These are phyloP conservation scores for Coptodon rendalli DNA, from an alignment of 2,113 vertebrate genomes.

Conservation along the genomic window DNA sequence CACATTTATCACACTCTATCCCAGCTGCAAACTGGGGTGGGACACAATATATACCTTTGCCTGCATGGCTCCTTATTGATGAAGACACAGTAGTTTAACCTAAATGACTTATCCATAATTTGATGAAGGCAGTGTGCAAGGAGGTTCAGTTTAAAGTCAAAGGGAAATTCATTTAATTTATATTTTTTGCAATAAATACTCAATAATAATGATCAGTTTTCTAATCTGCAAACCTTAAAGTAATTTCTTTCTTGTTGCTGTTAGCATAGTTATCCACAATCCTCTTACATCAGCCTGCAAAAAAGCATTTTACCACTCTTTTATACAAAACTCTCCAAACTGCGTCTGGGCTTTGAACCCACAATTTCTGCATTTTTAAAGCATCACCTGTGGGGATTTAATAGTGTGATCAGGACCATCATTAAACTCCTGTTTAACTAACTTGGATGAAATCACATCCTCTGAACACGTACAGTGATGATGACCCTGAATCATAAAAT, in stretches of 20 bases:
- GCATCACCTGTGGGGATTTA: not conserved
- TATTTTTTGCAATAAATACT: not conserved
- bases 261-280: not conserved
- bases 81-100: not conserved
- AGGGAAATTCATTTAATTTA: not conserved
- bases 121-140: not conserved
- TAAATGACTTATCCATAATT: not conserved
- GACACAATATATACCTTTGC: not conserved
- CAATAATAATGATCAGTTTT: not conserved
- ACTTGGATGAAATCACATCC: not conserved
- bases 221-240: not conserved
- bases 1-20: not conserved
- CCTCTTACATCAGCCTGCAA: not conserved
- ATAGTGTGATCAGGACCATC: not conserved
- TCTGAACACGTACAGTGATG: not conserved
- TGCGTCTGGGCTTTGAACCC: not conserved
- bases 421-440: not conserved
- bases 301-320: not conserved
- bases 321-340: not conserved
- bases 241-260: not conserved
- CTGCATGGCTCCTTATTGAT: not conserved
- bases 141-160: not conserved
- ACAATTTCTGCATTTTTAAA: not conserved
- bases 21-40: not conserved
- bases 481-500: not conserved